Evolutionary conservation across 1,140 invertebrate genomes (phyloP).

Genomic region (Drosophila sechellia): DNA sequence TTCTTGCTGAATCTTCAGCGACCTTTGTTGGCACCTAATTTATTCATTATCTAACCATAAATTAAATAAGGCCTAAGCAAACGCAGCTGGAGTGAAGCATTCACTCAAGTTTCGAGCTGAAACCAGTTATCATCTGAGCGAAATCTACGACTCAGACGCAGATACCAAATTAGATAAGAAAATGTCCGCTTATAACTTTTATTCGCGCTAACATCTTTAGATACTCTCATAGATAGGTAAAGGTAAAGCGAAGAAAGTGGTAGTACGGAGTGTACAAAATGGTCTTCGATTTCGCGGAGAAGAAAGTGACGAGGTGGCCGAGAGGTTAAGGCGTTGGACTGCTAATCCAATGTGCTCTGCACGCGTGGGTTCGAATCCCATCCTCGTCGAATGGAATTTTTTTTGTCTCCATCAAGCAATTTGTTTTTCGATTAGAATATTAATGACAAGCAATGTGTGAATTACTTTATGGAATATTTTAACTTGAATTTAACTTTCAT

Average conservation of each 20-base stretch:
- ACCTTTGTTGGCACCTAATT: constrained; percentile 37
- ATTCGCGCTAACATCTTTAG: neutral
- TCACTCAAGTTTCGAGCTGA: constrained; percentile 15
- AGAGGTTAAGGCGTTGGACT: constrained; percentile 96
- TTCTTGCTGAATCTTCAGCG: constrained; percentile 11
- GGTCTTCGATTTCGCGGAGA: neutral
- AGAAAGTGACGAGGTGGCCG: constrained; percentile 91
- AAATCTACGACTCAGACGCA: constrained; percentile 35
- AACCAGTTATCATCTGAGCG: constrained; percentile 39
- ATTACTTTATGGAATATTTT: constrained; percentile 7
- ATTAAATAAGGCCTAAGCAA: constrained; percentile 41
- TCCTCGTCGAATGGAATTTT: constrained; percentile 88
- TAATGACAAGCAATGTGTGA: neutral
- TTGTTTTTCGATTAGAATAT: neutral
- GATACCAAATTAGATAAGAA: constrained; percentile 52
- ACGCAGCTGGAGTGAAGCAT: constrained; percentile 36
- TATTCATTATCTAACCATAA: constrained; percentile 47
- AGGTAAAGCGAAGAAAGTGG: constrained; percentile 18
- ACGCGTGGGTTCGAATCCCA: constrained; percentile 96
- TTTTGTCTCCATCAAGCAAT: constrained; percentile 8
- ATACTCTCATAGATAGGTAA: constrained; percentile 5
- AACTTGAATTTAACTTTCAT: neutral
- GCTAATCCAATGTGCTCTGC: constrained; percentile 90
- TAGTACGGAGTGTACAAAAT: neutral
- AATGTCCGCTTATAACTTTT: constrained; percentile 35